Evolutionary conservation across 2,888 invertebrate species (phyloP).

Genomic region (Zhuqinia jingwanae): DNA sequence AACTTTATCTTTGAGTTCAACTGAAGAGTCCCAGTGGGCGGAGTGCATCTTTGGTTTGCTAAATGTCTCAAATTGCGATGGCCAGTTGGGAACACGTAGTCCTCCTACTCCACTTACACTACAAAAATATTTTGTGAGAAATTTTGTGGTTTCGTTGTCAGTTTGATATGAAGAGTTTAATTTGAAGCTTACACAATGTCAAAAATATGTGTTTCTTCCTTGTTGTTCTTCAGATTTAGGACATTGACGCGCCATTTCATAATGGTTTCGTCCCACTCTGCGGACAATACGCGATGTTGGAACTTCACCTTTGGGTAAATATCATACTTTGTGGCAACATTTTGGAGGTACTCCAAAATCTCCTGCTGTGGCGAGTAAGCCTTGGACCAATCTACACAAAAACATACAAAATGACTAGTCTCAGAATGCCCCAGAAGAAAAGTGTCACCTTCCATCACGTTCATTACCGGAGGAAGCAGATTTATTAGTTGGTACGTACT

Average conservation of each 20-base stretch:
- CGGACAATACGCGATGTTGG: conserved; percentile 44
- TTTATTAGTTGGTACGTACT: conserved; percentile 48
- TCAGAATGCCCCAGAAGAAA: conserved; percentile 1
- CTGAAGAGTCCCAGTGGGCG: conserved; percentile 71
- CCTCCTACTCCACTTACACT: conserved; percentile 69
- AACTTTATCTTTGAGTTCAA: conserved; percentile 65
- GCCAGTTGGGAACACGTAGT: conserved; percentile 64
- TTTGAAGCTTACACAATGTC: conserved; percentile 70
- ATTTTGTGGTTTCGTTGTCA: background rate
- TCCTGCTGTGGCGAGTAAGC: conserved; percentile 69
- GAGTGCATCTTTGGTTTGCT: conserved; percentile 71
- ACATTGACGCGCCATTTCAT: conserved; percentile 65
- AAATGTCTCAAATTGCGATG: conserved; percentile 65
- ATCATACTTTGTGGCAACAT: conserved; percentile 73
- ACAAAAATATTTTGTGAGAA: conserved; percentile 25
- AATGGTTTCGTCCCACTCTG: conserved; percentile 68
- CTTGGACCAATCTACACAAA: conserved; percentile 76
- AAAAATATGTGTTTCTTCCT: conserved; percentile 52
- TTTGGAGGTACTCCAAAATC: conserved; percentile 71
- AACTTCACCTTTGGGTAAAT: conserved; percentile 73
- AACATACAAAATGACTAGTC: background rate
- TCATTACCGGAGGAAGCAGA: too few relatives aligned
- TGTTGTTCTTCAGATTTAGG: conserved; percentile 17
- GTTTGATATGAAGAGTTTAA: background rate
- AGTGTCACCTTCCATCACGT: background rate